phyloP scores from a whole-genome alignment of 2,113 vertebrate species.

The Ammodytes marinus region DNA sequence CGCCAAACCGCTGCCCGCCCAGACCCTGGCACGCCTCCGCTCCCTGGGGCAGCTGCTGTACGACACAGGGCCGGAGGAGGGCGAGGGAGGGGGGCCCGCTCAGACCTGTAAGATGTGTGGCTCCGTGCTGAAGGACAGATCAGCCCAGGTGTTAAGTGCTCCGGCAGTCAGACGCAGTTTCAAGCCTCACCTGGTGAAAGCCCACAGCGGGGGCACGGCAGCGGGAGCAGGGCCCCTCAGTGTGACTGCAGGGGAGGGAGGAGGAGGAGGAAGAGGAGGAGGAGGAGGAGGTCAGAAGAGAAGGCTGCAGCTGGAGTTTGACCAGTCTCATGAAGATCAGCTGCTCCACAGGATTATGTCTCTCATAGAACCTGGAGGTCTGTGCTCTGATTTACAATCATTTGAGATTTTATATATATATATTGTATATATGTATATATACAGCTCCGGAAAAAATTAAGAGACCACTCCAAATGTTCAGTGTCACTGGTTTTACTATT shows the following conservation, averaged over 20 bases:
- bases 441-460: no score
- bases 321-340: constrained; percentile 88
- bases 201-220: constrained; percentile 40
- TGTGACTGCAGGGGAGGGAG: constrained; percentile 54
- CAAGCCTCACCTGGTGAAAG: constrained; percentile 65
- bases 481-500: no score
- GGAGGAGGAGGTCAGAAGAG: constrained; percentile 80
- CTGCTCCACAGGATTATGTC: constrained; percentile 90
- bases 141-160: constrained; percentile 17
- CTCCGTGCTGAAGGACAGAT: constrained; percentile 77
- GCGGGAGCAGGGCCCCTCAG: constrained; percentile 30
- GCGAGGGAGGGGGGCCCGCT: constrained; percentile 66
- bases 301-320: constrained; percentile 90
- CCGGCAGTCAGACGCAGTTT: constrained; percentile 57
- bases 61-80: constrained; percentile 61
- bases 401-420: no score
- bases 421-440: no score
- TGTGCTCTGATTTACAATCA: constrained; percentile 6
- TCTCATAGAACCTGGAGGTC: constrained; percentile 90
- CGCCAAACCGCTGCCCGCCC: constrained; percentile 88
- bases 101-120: constrained; percentile 88
- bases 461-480: no score
- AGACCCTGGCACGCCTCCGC: constrained; percentile 88
- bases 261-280: constrained; percentile 63
- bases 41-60: constrained; percentile 79